Conservation (phyloP, 2,888 invertebrate species). For the Napeogenes inachia region DNA sequence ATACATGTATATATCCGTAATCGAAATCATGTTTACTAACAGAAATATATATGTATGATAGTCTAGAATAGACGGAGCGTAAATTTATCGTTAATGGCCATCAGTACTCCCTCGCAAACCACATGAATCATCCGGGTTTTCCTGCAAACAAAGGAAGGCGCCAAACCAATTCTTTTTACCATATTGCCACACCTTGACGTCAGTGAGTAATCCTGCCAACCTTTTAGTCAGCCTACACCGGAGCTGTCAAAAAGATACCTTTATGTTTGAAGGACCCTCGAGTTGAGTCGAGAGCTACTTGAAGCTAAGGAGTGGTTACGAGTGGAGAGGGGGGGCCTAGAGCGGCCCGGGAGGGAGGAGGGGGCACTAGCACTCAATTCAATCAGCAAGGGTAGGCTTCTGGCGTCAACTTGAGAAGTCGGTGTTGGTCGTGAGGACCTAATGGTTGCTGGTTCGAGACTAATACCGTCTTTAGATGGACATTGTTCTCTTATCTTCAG, state of each 20-base stretch:
- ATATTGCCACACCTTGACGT: conserved; percentile 21
- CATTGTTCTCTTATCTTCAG: conserved; percentile 48
- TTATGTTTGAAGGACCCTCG: conserved; percentile 45
- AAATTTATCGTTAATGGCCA: background rate
- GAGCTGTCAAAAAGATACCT: conserved; percentile 64
- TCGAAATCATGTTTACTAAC: no score
- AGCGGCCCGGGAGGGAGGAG: conserved; percentile 30
- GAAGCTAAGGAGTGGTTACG: conserved; percentile 29
- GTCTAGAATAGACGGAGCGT: background rate
- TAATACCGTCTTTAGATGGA: conserved; percentile 61
- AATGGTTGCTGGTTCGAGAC: conserved; percentile 63
- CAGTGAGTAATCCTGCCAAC: conserved; percentile 26
- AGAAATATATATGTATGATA: background rate
- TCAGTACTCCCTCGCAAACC: conserved; percentile 1
- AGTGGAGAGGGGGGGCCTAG: conserved; percentile 32
- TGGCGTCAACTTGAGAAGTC: conserved; percentile 69
- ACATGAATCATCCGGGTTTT: conserved; percentile 1
- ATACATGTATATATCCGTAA: no score
- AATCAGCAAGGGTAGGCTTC: conserved; percentile 50
- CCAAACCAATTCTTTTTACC: conserved; percentile 7
- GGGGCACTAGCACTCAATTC: conserved; percentile 29
- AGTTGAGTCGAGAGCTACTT: conserved; percentile 40
- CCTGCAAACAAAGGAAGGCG: conserved; percentile 5
- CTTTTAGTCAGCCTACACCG: conserved; percentile 24
- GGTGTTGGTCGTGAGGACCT: conserved; percentile 55